Evolutionary conservation across 2,888 invertebrate species (phyloP).

Genomic region (Gari tellinella): DNA sequence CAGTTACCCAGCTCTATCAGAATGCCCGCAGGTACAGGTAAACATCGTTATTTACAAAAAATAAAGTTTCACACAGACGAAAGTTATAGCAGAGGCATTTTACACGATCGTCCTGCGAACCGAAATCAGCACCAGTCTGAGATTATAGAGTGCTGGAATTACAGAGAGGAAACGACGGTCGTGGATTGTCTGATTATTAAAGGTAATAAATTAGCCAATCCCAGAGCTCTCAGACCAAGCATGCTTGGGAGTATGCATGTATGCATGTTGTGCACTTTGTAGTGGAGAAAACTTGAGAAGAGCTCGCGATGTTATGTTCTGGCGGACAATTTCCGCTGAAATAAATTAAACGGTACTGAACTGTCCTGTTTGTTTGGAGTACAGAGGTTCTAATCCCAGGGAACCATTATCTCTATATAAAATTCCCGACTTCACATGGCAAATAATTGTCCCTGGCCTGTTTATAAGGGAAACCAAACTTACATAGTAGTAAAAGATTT

Average conservation of each 20-base stretch:
- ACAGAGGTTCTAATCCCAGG: conserved; percentile 1
- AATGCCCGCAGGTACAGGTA: conserved; percentile 44
- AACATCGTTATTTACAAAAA: conserved; percentile 35
- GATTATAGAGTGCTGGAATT: conserved; percentile 29
- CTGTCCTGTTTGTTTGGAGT: conserved; percentile 39
- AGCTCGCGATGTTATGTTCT: conserved; percentile 46
- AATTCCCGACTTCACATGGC: no score
- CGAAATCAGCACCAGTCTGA: background rate
- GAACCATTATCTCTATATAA: no score
- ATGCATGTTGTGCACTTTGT: conserved; percentile 55
- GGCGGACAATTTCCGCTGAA: conserved; percentile 50
- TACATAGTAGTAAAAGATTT: conserved; percentile 53
- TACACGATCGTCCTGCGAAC: background rate
- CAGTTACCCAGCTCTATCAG: conserved; percentile 32
- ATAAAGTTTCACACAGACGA: conserved; percentile 18
- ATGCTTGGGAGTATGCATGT: conserved; percentile 43
- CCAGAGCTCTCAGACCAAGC: conserved; percentile 26
- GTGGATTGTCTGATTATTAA: conserved; percentile 30
- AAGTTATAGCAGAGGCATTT: background rate
- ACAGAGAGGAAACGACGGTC: conserved; percentile 11
- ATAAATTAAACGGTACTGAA: conserved; percentile 42
- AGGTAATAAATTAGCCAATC: conserved; percentile 38
- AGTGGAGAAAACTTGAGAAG: conserved; percentile 42
- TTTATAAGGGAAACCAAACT: conserved; percentile 1
- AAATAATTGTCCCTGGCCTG: no score